Evolutionary conservation across 1,140 invertebrate genomes (phyloP), one percentile per base, ranked within the genome.

Genomic region (Sweltsa coloradensis): DNA sequence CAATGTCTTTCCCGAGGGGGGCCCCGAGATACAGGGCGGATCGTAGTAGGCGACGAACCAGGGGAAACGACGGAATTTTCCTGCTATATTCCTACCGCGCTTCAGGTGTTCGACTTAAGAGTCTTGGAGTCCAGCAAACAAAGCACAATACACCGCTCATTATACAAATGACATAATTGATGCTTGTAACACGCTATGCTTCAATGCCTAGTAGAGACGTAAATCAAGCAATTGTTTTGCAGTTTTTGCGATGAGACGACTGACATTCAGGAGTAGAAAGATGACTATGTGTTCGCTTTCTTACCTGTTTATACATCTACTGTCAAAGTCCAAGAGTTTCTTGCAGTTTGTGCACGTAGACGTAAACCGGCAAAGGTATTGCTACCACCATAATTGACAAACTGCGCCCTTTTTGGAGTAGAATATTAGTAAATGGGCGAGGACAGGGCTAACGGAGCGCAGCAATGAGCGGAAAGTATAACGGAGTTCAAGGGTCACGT

Each of bases 181-280:
- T 37, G 19, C 49, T 37, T 59, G 49, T 55, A 51, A 47, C 19
- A 34, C 49, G 45, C 45, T 55, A 25, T 60, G 18, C 45, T 46
- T 43, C 43, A 53, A 22, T 43, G 40, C 7, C 46, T 58, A 37
- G 43, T 60, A 23, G 6, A 5, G 43, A 54, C 31, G 44, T 51
- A 21, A 58, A 57, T 45, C 14, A 56, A 49, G 45, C 53, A 29
- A 23, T 27, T 44, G 31, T 25, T 22, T 60, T 54, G 45, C 26
- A 48, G 40, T 55, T 19, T n/a, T 34, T 61, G 45, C 27, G 56
- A 60, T 50, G 57, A 60, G 49, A 54, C 51, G 18, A 41, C 41
- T 25, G 58, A 61, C 49, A 56, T 59, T 25, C 53, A 34, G 56
- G 57, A 40, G 58, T 52, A 23, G 56, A 62, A 39, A 54, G 61